phyloP scores from a whole-genome alignment of 2,797 vertebrate genomes.

The Echiichthys vipera region DNA sequence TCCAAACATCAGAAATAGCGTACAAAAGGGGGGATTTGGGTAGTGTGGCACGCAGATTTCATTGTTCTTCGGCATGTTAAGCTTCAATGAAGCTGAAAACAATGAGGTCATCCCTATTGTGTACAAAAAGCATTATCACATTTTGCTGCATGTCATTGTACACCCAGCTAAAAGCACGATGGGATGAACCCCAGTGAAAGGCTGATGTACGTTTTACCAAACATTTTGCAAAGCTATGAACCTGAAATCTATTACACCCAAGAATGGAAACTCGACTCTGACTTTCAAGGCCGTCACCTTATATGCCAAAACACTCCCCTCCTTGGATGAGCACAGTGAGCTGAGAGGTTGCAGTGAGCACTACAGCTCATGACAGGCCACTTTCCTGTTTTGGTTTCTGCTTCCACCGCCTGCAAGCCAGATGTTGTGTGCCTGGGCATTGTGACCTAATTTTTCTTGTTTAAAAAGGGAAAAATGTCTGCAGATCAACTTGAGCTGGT shows the following conservation, averaged over 20 bases:
- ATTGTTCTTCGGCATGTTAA: conserved; percentile 70
- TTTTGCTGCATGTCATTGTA: conserved; percentile 58
- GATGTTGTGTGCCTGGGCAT: conserved; percentile 56
- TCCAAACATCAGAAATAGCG: conserved; percentile 42
- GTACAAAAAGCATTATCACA: conserved; percentile 58
- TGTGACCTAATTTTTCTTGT: conserved; percentile 37
- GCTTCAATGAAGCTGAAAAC: conserved; percentile 66
- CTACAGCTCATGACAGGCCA: conserved; percentile 56
- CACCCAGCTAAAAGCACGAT: conserved; percentile 24
- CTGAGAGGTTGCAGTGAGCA: conserved; percentile 46
- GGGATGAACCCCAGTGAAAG: conserved; percentile 16
- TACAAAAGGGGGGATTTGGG: neutral
- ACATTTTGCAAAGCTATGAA: conserved; percentile 31
- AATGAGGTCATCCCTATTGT: conserved; percentile 82
- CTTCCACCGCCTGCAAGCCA: conserved; percentile 71
- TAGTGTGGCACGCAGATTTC: conserved; percentile 56
- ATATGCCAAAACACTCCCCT: conserved; percentile 45
- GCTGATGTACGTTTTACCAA: conserved; percentile 20
- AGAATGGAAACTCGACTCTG: conserved; percentile 37
- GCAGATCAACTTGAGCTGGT: neutral
- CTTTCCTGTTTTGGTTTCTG: conserved; percentile 68
- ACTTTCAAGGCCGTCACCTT: conserved; percentile 36
- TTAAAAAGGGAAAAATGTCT: conserved; percentile 18
- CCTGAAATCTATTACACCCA: conserved; percentile 38
- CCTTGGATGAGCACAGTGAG: conserved; percentile 49